phyloP scores from a whole-genome alignment of 2,113 vertebrate species.

The Amia ocellicauda region DNA sequence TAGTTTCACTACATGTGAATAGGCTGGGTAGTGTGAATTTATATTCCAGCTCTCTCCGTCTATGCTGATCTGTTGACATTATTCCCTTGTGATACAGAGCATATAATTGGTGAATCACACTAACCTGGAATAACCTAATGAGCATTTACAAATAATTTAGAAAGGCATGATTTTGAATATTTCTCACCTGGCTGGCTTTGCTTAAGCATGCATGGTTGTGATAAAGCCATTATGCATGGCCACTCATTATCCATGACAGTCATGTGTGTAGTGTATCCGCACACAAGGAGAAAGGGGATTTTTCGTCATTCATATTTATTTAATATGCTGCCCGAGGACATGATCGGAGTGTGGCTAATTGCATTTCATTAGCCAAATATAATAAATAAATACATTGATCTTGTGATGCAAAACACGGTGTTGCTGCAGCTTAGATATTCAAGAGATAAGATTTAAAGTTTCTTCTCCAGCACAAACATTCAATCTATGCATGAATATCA shows the following conservation, averaged over 20 bases:
- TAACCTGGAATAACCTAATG: constrained; percentile 4
- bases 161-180: not conserved
- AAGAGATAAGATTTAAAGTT: too few relatives aligned
- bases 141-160: constrained; percentile 16
- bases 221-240: not conserved
- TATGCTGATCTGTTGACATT: too few relatives aligned
- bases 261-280: not conserved
- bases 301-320: not conserved
- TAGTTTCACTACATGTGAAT: too few relatives aligned
- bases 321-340: constrained; percentile 5
- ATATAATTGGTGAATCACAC: constrained; percentile 12
- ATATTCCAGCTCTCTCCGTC: too few relatives aligned
- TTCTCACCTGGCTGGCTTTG: constrained; percentile 1
- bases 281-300: not conserved
- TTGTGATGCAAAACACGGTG: too few relatives aligned
- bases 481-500: too few relatives aligned
- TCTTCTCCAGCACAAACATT: too few relatives aligned
- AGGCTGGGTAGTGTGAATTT: too few relatives aligned
- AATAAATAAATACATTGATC: too few relatives aligned
- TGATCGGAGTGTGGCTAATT: not conserved
- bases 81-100: too few relatives aligned
- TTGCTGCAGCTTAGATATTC: too few relatives aligned
- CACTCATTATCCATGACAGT: not conserved
- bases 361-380: constrained; percentile 1
- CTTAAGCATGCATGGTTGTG: not conserved